phyloP scores from a whole-genome alignment of 2,113 vertebrate species.

The Coreoperca whiteheadi region DNA sequence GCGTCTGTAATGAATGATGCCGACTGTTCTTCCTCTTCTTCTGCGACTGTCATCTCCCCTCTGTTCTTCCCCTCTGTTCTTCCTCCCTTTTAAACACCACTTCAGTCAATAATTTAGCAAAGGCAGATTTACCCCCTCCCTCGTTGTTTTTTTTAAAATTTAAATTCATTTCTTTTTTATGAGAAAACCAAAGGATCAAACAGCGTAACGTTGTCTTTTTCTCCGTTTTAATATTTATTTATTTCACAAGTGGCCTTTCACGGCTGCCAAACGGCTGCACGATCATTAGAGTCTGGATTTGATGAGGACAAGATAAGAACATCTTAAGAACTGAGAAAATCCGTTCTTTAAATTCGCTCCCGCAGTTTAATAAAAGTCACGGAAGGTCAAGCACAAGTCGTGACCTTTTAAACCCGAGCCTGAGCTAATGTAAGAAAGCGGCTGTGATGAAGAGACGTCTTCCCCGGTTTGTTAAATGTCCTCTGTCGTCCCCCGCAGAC shows the following conservation, averaged over 20 bases:
- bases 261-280: neutral
- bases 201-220: neutral
- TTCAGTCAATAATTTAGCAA: slow-evolving; percentile 55
- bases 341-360: neutral
- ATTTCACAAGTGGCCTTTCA: neutral
- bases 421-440: no score
- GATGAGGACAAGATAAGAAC: no score
- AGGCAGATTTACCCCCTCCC: neutral
- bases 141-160: no score
- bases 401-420: no score
- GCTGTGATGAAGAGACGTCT: neutral
- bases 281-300: neutral
- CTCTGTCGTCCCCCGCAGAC: slow-evolving; percentile 69
- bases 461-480: neutral
- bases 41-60: slow-evolving; percentile 39
- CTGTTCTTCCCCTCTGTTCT: slow-evolving; percentile 39
- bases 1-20: slow-evolving; percentile 37
- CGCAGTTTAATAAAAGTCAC: neutral
- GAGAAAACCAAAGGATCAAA: slow-evolving; percentile 14
- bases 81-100: slow-evolving; percentile 41
- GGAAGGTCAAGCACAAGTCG: neutral
- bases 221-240: slow-evolving; percentile 16
- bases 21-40: slow-evolving; percentile 43
- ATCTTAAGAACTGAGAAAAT: neutral
- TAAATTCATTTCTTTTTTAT: slow-evolving; percentile 13